Evolutionary conservation across 2,888 invertebrate species (phyloP), one percentile per base, ranked within the genome.

Genomic region (Meteorus colon): DNA sequence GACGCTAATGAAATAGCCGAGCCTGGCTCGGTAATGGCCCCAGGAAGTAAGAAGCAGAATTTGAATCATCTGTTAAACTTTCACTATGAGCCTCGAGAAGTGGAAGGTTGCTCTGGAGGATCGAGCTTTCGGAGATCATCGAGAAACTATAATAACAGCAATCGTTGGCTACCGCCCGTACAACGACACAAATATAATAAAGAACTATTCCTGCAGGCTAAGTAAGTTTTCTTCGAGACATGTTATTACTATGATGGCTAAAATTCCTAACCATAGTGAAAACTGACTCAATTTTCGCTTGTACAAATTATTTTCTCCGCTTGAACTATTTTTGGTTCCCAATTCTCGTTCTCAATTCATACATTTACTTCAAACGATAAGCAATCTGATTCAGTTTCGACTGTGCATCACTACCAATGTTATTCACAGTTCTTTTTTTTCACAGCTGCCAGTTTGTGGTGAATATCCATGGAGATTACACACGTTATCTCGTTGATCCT

Each of bases 401-500:
- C 16, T 73, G 77, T 76, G 6, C 55, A 55, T 55, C 4, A 55
- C 8, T 12, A 12, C 8, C 8, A 8, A 41, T 41, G 8, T 41
- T 8, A 2, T 41, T 41, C 14, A 16, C 16, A n/a, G n/a, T 48
- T 48, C 8, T 4, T 55, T 8, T 60, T 37, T 55, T 65, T 91
- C 90, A 76, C 85, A 96, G 97, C 91, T 98, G 98, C 90, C 98
- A 98, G 91, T 98, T 98, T 93, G 94, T 98, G 86, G 97, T 98
- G 80, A 94, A 94, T 87, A 92, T 94, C 82, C 93, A 92, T 86
- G 95, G 94, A 71, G 95, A 97, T 90, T 97, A 96, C 89, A 92
- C 93, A 82, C 92, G 93, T 27, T 95, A 96, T 88, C 90, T 94
- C 84, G 92, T 93, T 82, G 95, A 97, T 90, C 97, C 98, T 45